Base-by-base conservation (phyloP, 2,888 invertebrate genomes). In the Gortyna flavago region DNA sequence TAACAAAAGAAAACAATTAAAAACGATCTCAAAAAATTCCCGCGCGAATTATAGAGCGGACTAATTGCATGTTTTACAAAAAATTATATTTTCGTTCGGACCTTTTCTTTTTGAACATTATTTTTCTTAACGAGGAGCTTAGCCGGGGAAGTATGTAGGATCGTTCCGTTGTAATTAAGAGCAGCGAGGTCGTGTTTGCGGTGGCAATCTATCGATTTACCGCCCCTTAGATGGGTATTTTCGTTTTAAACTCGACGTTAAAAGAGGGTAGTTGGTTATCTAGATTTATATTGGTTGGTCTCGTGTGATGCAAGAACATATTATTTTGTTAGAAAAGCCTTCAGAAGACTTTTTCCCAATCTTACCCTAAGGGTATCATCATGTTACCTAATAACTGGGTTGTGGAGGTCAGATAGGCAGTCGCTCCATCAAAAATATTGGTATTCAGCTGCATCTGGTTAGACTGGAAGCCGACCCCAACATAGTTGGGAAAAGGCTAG, bases 101-200 rank as follows among this genome's bases (percentile, higher is more conserved):
- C 38, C 71, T 72, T 86, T 86, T 44, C 75, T 77, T 79, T 77
- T 72, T 69, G 48, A 74, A 81, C 85, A 71, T 86, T 75, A 86
- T 82, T 86, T 85, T 87, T 82, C 88, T 85, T 86, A 87, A 86
- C 86, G 85, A 87, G 88, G 25, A 69, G 79, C 79, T 86, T 72
- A 85, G 68, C 79, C 59, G 13, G 71, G 57, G 48, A 72, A 65
- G 75, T 85, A 51, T 79, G 85, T 85, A 82, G 85, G 29, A 83
- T 82, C 77, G 72, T 54, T 67, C 44, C 29, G 64, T 35, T 70
- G 82, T 87, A 85, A 85, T 85, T 85, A 85, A 77, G 75, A 75
- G 69, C 59, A 68, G 32, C 13, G 51, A 70, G 74, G 74, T 85
- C 77, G 73, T 67, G 72, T 82, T 83, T 76, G 83, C 83, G 86